Base-by-base conservation (phyloP, 2,888 invertebrate species). In the Cynaeus angustus region DNA sequence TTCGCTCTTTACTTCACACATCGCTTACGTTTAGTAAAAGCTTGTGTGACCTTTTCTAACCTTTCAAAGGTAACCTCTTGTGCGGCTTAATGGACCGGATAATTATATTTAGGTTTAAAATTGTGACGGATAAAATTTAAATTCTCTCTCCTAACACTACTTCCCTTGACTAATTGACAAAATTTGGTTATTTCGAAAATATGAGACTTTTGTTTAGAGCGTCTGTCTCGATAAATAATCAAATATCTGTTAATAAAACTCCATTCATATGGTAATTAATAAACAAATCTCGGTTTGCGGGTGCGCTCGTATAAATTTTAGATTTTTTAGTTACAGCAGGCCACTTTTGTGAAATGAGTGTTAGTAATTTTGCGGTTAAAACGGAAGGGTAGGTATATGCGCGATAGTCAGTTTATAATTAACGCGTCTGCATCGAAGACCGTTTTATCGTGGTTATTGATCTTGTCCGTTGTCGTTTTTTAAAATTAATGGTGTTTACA, bases 381-480 rank as follows among this genome's bases (percentile, higher is more conserved):
- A 12, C 21, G 4, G 4, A 41, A 43, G 43, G 56, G 41, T 43
- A 21, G 13, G 38, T 46, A 21, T 46, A 13, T 46, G 48, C 45
- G 45, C 26, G 52, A 37, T 30, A 38, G 21, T 46, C 37, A 12
- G 43, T 50, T 58, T 66, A 66, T 41, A 66, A 66, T 66, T 66
- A 66, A 58, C 66, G 28, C 58, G 33, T 66, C 38, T 56, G 41
- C 53, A 64, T 64, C 43, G 53, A 50, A 45, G 58, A 50, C 66
- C 48, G 58, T 58, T 64, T 66, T 58, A 50, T 66, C 66, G 38
- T 33, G 46, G 46, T 14, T 66, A 66, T 66, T 66, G 66, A 66
- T 45, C 46, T 56, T 46, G 9, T 21, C 37, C 45, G 16, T 45
- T 59, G 59, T 41, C 37, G 37, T 55, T 55, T 52, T 52, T 55